Base-by-base conservation (phyloP, 2,888 invertebrate species). In the Boloria euphrosyne region DNA sequence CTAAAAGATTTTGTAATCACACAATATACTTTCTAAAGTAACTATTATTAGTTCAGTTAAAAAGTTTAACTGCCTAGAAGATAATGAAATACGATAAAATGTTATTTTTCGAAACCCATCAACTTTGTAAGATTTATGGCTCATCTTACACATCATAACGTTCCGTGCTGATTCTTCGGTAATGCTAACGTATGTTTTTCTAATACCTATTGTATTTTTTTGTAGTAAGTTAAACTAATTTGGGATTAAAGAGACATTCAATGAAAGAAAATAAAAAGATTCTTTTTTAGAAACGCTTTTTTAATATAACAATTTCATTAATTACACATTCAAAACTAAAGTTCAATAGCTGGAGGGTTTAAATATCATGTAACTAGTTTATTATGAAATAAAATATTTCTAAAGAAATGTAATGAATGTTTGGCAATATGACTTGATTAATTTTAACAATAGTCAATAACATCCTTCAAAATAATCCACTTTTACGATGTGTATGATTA, bases 61-160 rank as follows among this genome's bases (percentile, higher is more conserved):
- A 65, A 55, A 43, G 10, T 51, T 51, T 62, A 18, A 27, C 38
- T 38, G 49, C 31, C 53, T 66, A 61, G 50, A 55, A 31, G n/a
- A 57, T 62, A 51, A 55, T n/a, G 13, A 47, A 66, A 52, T 52
- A 62, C 46, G 50, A 52, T 47, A 53, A 58, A 55, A 38, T 63
- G 22, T 22, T 58, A 58, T 46, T 62, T 63, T 61, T 17, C 58
- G 18, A 17, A 58, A 53, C 38, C 58, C 47, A 66, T 59, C 58
- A 65, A 27, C 16, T 5, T n/a, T 53, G 53, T 47, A 59, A 49
- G 4, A 50, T 22, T 46, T 46, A 38, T 38, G 31, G 57, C n/a
- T 57, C 27, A 46, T 22, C 44, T 57, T 57, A 57, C 46, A 57
- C 44, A 57, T 46, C 16, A 27, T 38, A 38, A 38, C 27, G 57